A percentile compares a stretch with the other conserved stretches of the same genome.
Conservation (phyloP, 2,113 vertebrate genomes). For the Cervus canadensis region DNA sequence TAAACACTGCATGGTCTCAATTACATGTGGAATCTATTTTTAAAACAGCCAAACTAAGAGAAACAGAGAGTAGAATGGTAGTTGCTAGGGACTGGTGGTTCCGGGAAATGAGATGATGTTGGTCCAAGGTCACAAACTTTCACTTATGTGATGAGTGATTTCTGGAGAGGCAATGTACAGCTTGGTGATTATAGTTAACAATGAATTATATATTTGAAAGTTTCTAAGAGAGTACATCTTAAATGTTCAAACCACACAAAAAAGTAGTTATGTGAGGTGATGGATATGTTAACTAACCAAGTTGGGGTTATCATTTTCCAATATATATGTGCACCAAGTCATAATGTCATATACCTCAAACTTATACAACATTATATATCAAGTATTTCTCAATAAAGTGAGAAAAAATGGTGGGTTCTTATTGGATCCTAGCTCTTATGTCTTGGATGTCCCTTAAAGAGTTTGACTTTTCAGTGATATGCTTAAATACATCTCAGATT, state of each 20-base stretch:
- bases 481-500: background rate
- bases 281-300: background rate
- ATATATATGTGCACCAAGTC: background rate
- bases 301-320: background rate
- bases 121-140: background rate
- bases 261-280: background rate
- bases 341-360: background rate
- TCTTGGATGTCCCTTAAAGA: background rate
- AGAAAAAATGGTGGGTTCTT: background rate
- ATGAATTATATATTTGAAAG: background rate
- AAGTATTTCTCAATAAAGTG: background rate
- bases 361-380: background rate
- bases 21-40: background rate
- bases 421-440: background rate
- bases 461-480: background rate
- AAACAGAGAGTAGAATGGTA: background rate
- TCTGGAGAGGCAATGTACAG: background rate
- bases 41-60: background rate
- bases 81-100: background rate
- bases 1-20: background rate
- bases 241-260: background rate
- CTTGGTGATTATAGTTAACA: background rate
- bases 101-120: background rate
- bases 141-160: background rate
- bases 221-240: background rate